Conservation (phyloP, 2,113 vertebrate genomes). For the Gavia stellata region DNA sequence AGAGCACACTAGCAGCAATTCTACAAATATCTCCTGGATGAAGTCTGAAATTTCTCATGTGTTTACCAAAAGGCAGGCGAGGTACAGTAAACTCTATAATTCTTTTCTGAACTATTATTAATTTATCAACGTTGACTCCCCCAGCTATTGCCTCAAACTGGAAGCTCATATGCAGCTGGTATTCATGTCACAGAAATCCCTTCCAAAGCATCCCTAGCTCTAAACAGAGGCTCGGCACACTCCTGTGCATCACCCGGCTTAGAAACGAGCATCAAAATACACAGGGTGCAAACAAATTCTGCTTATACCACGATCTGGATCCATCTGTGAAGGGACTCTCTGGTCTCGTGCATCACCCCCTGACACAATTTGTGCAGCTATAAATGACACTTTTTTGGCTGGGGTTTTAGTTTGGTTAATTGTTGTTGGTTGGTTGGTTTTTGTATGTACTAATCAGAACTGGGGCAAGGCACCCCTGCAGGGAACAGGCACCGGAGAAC, state of each 20-base stretch:
- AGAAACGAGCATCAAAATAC: neutral
- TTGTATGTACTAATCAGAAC: neutral
- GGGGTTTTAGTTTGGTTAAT: too few relatives aligned
- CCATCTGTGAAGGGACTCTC: too few relatives aligned
- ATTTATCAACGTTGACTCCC: neutral
- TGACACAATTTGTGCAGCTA: neutral
- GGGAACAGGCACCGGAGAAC: neutral
- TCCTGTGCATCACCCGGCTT: fast-evolving
- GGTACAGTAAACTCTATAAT: neutral
- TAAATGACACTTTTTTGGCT: too few relatives aligned
- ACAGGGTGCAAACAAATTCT: fast-evolving
- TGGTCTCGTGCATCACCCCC: too few relatives aligned
- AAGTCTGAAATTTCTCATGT: neutral
- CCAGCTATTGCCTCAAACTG: neutral
- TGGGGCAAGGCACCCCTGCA: neutral
- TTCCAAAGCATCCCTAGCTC: too few relatives aligned
- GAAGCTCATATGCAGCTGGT: too few relatives aligned
- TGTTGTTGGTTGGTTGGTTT: neutral
- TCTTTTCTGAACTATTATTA: neutral
- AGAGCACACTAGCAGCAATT: neutral
- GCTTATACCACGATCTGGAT: neutral
- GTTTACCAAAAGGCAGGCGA: neutral
- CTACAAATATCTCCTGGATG: neutral
- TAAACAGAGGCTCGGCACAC: fast-evolving
- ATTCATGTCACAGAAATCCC: neutral